Percentiles rank a stretch among this genome's conserved stretches.
Conservation (phyloP, 2,113 vertebrate species). For the Leptocoma aspasia region DNA sequence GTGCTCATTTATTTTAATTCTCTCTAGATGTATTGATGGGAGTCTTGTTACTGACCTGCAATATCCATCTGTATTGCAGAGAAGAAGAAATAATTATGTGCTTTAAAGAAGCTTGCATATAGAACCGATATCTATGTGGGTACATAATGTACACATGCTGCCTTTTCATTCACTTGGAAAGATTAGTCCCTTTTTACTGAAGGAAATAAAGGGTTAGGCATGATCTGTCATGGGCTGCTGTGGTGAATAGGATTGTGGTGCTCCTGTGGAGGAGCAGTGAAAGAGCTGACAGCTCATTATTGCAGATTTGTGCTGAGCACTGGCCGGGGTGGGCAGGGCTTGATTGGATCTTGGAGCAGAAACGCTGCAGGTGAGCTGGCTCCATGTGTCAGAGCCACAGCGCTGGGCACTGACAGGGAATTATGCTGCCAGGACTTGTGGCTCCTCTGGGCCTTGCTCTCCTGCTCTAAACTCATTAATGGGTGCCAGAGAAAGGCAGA, state of each 20-base stretch:
- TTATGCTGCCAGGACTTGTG: background rate
- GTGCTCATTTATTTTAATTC: background rate
- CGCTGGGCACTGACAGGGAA: background rate
- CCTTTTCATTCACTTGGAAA: background rate
- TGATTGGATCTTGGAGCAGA: background rate
- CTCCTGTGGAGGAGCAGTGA: background rate
- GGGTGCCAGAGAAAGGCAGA: background rate
- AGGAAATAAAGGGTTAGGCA: background rate
- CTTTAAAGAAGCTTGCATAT: background rate
- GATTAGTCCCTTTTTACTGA: background rate
- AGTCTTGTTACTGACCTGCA: background rate
- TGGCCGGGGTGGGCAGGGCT: background rate
- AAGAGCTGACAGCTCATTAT: background rate
- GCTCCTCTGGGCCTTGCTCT: background rate
- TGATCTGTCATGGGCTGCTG: background rate
- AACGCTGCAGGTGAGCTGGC: background rate
- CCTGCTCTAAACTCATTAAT: background rate
- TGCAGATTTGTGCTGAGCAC: background rate
- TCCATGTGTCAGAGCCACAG: background rate
- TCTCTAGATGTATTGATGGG: background rate
- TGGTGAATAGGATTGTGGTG: background rate
- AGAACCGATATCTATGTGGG: background rate
- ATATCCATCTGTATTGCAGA: background rate
- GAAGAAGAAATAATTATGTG: accelerated
- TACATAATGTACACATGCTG: background rate